These are phyloP conservation scores for Tigriopus japonicus DNA, from an alignment of 1,140 invertebrate species.

Conservation along the genomic window DNA sequence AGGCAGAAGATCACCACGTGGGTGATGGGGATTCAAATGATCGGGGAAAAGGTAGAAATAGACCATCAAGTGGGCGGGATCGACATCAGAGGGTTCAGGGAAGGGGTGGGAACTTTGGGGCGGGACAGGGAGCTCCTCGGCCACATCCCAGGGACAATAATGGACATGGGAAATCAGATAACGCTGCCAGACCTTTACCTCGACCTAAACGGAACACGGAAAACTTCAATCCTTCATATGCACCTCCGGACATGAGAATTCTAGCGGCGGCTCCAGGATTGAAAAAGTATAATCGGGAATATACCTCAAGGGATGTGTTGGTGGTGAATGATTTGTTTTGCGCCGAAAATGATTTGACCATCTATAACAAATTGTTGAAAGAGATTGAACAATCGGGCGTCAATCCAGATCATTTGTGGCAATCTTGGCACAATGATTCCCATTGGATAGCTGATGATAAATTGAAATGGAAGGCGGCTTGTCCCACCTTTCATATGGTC, in stretches of 20 bases:
- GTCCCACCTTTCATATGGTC: slow-evolving; percentile 4
- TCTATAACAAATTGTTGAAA: neutral
- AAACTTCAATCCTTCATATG: slow-evolving; percentile 2
- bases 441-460: slow-evolving; percentile 11
- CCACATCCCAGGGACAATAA: no score
- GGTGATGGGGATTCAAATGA: no score
- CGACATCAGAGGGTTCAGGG: no score
- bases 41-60: no score
- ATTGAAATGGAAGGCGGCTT: neutral
- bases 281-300: slow-evolving; percentile 6
- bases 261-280: neutral
- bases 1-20: no score
- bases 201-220: slow-evolving; percentile 4
- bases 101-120: no score
- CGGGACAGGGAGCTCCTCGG: no score
- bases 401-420: neutral
- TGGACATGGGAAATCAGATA: no score
- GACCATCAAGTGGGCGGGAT: no score
- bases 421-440: slow-evolving; percentile 6
- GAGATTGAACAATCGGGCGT: slow-evolving; percentile 4
- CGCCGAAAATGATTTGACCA: neutral
- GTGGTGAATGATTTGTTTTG: slow-evolving; percentile 8
- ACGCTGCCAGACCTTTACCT: neutral
- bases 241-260: slow-evolving; percentile 3
- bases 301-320: neutral